Conservation (phyloP, 2,888 invertebrate species). For the Harpalus rubripes region DNA sequence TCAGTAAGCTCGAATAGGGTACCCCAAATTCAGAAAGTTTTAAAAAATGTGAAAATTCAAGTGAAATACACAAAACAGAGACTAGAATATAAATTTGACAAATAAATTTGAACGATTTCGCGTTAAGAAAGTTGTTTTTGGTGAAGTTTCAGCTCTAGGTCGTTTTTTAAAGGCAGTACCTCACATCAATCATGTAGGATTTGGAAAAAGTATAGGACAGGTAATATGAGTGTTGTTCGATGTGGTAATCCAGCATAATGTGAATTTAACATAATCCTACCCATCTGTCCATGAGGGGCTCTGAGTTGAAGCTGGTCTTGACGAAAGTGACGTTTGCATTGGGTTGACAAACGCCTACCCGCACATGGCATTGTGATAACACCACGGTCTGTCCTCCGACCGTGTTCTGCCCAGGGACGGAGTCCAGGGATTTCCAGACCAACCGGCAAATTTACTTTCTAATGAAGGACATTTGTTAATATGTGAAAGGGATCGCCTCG, state of each 20-base stretch:
- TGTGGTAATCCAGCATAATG: constrained; percentile 18
- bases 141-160: not conserved
- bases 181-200: not conserved
- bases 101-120: no score
- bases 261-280: constrained; percentile 5
- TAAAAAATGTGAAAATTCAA: no score
- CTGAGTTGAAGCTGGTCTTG: constrained; percentile 11
- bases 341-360: constrained; percentile 6
- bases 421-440: constrained; percentile 20
- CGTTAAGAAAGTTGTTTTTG: no score
- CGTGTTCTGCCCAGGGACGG: not conserved
- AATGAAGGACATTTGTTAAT: constrained; percentile 53
- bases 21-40: no score
- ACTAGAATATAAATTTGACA: no score
- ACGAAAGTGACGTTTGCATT: constrained; percentile 2
- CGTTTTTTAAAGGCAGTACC: not conserved
- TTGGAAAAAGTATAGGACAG: not conserved
- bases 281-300: constrained; percentile 31
- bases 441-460: constrained; percentile 50
- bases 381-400: constrained; percentile 7
- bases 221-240: constrained; percentile 28
- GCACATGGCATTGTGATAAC: constrained; percentile 18
- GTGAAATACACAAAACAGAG: no score
- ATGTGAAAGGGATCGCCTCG: constrained; percentile 33
- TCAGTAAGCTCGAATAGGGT: no score